phyloP scores from a whole-genome alignment of 2,888 invertebrate genomes.

The Homarus gammarus region DNA sequence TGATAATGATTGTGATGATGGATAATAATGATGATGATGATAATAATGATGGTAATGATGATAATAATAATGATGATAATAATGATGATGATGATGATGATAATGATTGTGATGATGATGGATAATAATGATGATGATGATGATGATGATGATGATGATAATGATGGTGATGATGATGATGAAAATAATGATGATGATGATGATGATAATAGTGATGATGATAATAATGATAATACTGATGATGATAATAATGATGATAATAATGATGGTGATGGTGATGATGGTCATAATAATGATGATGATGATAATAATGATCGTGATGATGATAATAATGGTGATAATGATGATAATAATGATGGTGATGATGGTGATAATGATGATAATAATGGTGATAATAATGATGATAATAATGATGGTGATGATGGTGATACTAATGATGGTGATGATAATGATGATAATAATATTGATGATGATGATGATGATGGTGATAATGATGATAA shows the following conservation, averaged over 20 bases:
- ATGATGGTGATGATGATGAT: neutral
- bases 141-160: neutral
- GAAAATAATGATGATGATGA: neutral
- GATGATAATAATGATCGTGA: neutral
- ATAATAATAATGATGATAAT: neutral
- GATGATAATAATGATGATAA: neutral
- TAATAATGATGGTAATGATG: too few relatives aligned
- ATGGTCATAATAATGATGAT: too few relatives aligned
- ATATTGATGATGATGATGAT: neutral
- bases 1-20: neutral
- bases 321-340: too few relatives aligned
- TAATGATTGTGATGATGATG: too few relatives aligned
- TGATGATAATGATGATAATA: neutral
- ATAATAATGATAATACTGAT: too few relatives aligned
- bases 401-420: too few relatives aligned
- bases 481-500: neutral
- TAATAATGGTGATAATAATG: too few relatives aligned
- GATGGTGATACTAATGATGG: too few relatives aligned
- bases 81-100: neutral
- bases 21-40: too few relatives aligned
- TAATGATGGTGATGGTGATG: neutral
- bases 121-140: neutral
- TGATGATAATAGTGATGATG: neutral
- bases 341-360: too few relatives aligned
- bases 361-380: too few relatives aligned